Conservation (phyloP, 2,888 invertebrate species). For the Willowsia nigromaculata region DNA sequence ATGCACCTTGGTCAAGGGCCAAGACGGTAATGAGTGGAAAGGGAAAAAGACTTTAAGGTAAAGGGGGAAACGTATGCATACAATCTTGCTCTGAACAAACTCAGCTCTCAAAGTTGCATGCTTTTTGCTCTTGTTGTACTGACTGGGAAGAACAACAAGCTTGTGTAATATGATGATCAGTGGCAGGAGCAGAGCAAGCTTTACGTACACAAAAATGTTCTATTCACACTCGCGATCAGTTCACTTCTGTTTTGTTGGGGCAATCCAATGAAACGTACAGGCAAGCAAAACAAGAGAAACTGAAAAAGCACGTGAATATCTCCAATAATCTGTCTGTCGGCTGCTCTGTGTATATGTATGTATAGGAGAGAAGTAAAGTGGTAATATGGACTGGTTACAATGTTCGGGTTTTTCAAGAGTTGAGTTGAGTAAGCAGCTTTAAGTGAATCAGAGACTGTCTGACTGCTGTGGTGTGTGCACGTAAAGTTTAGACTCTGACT, state of each 20-base stretch:
- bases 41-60: slow-evolving; percentile 59
- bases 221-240: slow-evolving; percentile 38
- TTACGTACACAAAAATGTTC: slow-evolving; percentile 50
- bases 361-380: neutral
- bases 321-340: slow-evolving; percentile 48
- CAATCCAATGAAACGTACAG: slow-evolving; percentile 47
- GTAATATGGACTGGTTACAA: neutral
- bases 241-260: slow-evolving; percentile 58
- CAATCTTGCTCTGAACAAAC: slow-evolving; percentile 19
- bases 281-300: slow-evolving; percentile 18
- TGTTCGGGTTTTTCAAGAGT: slow-evolving; percentile 37
- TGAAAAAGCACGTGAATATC: slow-evolving; percentile 63
- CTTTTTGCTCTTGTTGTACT: slow-evolving; percentile 41
- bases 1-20: slow-evolving; percentile 77
- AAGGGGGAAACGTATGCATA: slow-evolving; percentile 62
- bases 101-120: slow-evolving; percentile 45
- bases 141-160: slow-evolving; percentile 43
- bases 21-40: slow-evolving; percentile 75
- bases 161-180: slow-evolving; percentile 35
- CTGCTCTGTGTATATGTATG: neutral
- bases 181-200: slow-evolving; percentile 4
- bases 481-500: slow-evolving; percentile 26
- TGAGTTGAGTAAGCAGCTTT: slow-evolving; percentile 53
- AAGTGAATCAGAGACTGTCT: slow-evolving; percentile 57
- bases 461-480: slow-evolving; percentile 36